Evolutionary conservation across 92 coral and sea anemone genomes (phyloP).

Genomic region (Palythoa grandis): DNA sequence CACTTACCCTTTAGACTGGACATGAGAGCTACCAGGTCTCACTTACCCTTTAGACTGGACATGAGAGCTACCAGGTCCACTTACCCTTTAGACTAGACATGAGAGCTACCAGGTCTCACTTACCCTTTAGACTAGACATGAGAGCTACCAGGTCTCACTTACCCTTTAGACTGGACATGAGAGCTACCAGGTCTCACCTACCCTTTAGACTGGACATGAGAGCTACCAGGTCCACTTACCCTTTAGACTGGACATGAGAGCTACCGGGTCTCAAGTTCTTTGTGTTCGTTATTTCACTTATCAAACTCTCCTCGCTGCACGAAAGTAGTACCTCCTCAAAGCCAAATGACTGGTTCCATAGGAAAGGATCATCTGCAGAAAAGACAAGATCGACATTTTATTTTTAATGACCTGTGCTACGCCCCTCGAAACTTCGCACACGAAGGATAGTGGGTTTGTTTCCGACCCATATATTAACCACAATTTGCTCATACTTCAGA

Average conservation of each 20-base stretch:
- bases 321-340: slow-evolving; percentile 82
- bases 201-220: no score
- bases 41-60: no score
- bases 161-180: not conserved
- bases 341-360: slow-evolving; percentile 92
- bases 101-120: not conserved
- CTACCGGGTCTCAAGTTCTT: not conserved
- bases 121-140: slow-evolving; percentile 3
- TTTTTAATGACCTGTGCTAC: no score
- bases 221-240: not conserved
- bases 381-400: not conserved
- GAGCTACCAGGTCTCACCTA: not conserved
- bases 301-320: slow-evolving; percentile 75
- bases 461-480: no score
- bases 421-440: no score
- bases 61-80: not conserved
- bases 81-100: slow-evolving; percentile 8
- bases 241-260: not conserved
- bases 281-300: slow-evolving; percentile 12
- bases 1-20: not conserved
- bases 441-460: no score
- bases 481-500: no score
- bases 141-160: not conserved
- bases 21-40: not conserved
- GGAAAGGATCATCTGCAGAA: slow-evolving; percentile 71